Conservation (phyloP, 1,140 invertebrate species). For the Panulirus ornatus region DNA sequence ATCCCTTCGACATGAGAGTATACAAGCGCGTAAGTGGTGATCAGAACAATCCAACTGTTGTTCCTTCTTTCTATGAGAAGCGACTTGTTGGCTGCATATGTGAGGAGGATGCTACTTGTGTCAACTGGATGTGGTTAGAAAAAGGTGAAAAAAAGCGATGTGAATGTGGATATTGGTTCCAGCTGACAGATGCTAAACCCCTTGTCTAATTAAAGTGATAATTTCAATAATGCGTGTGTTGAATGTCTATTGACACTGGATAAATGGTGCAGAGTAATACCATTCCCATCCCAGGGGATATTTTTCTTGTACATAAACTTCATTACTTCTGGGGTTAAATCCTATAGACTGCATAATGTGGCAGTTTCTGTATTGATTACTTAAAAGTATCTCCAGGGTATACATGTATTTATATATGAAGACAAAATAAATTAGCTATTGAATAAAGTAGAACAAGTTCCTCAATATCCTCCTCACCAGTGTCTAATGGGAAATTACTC, state of each 20-base stretch:
- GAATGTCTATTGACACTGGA: constrained; percentile 80
- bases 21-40: constrained; percentile 89
- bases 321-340: not conserved
- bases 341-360: not conserved
- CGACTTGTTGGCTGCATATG: constrained; percentile 97
- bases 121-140: constrained; percentile 97
- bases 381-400: not conserved
- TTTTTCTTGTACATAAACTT: constrained; percentile 39
- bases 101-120: constrained; percentile 91
- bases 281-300: constrained; percentile 30
- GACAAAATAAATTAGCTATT: constrained; percentile 32
- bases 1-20: constrained; percentile 92
- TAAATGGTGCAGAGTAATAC: not conserved
- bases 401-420: constrained; percentile 26
- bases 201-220: constrained; percentile 39
- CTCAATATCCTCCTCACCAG: too few relatives aligned
- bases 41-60: constrained; percentile 90
- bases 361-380: not conserved
- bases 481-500: too few relatives aligned
- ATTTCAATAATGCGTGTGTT: constrained; percentile 76
- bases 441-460: too few relatives aligned
- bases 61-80: constrained; percentile 92
- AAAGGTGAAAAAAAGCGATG: constrained; percentile 93
- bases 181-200: constrained; percentile 85
- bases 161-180: constrained; percentile 97